Base-by-base conservation (phyloP, 2,888 invertebrate species). In the Chalcis sispes region DNA sequence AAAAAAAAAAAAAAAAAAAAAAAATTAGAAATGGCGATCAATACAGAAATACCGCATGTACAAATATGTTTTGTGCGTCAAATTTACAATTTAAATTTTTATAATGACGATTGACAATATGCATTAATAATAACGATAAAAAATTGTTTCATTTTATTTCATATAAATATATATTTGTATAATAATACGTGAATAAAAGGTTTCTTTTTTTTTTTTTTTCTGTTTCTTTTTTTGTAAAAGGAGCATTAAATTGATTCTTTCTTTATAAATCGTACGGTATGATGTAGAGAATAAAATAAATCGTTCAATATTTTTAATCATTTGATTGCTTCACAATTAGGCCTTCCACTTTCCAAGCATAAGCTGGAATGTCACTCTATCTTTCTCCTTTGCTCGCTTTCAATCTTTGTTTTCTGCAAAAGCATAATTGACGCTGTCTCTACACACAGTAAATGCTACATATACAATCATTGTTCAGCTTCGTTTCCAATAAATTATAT, bases 351-450 rank as follows among this genome's bases (percentile, higher is more conserved):
- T 71, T 77, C 70, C 66, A 70, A 74, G 77, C 54, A 23, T 29
- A 40, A 65, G 66, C 65, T 66, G 59, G 72, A 74, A 77, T 72
- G 62, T 67, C 52, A 52, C 29, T 54, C 40, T 66, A 52, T 50
- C 54, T 76, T 62, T 74, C 36, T 64, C n/a, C n/a, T n/a, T n/a
- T n/a, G n/a, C n/a, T n/a, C n/a, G n/a, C n/a, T n/a, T n/a, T n/a
- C n/a, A n/a, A n/a, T n/a, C n/a, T n/a, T n/a, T n/a, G n/a, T n/a
- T n/a, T 66, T 75, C 56, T 58, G 58, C 42, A 74, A 77, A 77
- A 77, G 74, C 71, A 77, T 77, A 77, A 77, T 77, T 77, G 77
- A 77, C 77, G 62, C 77, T 71, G 58, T 67, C 48, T 36, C 71
- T 77, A 59, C 64, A 59, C 65, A 32, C 59, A 70, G 27, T 59